phyloP scores from a whole-genome alignment of 2,888 invertebrate genomes.

The Rhopalosiphum nymphaeae region DNA sequence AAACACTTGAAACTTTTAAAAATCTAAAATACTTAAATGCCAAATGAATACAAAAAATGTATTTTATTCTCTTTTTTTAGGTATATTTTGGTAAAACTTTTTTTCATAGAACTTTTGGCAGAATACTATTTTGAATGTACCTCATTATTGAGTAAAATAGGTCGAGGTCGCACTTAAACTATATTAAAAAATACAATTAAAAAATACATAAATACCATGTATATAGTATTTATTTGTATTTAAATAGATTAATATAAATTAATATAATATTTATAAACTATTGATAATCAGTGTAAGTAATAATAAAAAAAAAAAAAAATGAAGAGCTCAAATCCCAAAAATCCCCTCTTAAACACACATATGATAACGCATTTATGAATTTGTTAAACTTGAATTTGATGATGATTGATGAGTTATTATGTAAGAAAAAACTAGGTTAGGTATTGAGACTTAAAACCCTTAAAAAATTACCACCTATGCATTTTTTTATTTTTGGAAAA shows the following conservation, averaged over 20 bases:
- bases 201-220: too few relatives aligned
- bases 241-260: too few relatives aligned
- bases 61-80: not conserved
- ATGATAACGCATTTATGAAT: not conserved
- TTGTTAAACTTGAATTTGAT: not conserved
- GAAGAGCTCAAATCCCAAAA: too few relatives aligned
- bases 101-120: too few relatives aligned
- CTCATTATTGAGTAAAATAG: too few relatives aligned
- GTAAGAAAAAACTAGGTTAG: not conserved
- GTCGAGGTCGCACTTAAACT: too few relatives aligned
- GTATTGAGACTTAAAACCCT: not conserved
- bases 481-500: not conserved
- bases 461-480: not conserved
- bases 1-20: not conserved
- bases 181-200: too few relatives aligned
- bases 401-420: not conserved
- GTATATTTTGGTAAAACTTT: too few relatives aligned
- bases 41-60: not conserved
- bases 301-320: too few relatives aligned
- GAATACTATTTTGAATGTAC: too few relatives aligned
- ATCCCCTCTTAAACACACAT: too few relatives aligned
- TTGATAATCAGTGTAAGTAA: not conserved
- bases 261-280: not conserved
- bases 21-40: not conserved
- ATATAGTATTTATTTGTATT: too few relatives aligned